Evolutionary conservation across 2,113 vertebrate genomes (phyloP), one percentile per base, ranked within the genome.

Genomic region (Nipponia nippon): DNA sequence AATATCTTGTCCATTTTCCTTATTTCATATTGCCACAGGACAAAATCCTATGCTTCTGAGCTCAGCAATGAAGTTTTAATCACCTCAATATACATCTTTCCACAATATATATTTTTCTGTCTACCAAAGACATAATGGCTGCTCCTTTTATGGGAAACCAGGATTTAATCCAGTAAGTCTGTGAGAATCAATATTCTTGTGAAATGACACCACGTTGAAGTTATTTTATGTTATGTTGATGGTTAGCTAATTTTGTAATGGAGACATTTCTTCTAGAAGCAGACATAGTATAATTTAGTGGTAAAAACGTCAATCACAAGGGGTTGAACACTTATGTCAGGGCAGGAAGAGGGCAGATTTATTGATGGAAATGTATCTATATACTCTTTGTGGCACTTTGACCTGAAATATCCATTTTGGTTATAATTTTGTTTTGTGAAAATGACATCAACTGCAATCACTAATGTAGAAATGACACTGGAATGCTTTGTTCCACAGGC

Each of bases 391-490:
- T 96, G 95, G 97, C 98, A 97, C 97, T 99, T 97, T 99, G 99
- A 98, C 99, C 98, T 95, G 96, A 98, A 98, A 98, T 98, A 99
- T 99, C 98, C 98, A 98, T 98, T 98, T 98, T 97, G 98, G 98
- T 99, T 99, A 99, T 99, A 99, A 99, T 99, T 99, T 97, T 98
- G 98, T 98, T 99, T 99, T 99, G 98, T 98, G 98, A 98, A 99
- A 99, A 98, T 99, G 99, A 99, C 99, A 99, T 98, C 95, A 98
- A 98, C 98, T 96, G 98, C 97, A 98, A 96, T 98, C 99, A 97
- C 97, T 98, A 98, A 96, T 97, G 95, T 97, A 97, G 96, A 97
- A 98, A 98, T 97, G 98, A 98, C 97, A 97, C 96, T 90, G 95
- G 97, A 97, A 98, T 98, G 97, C 97, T 95, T 95, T 92, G 96